These are phyloP conservation scores for Astyanax mexicanus DNA, from an alignment of 2,797 vertebrate genomes.

Conservation along the genomic window DNA sequence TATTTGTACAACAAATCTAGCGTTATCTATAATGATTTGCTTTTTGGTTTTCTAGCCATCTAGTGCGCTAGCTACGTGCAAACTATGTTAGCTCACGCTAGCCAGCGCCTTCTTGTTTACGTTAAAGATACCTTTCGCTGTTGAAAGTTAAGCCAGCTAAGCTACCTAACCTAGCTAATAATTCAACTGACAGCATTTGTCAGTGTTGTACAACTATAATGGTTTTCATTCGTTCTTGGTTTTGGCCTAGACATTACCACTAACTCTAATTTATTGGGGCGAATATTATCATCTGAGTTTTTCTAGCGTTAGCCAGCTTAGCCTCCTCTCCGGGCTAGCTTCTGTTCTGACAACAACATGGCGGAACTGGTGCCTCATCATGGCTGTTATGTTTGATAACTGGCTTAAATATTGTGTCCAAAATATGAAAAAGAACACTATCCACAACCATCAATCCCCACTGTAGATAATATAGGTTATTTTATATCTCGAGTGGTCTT, in stretches of 20 bases:
- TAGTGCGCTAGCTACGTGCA: no score
- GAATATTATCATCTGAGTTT: background rate
- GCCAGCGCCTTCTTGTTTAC: constrained; percentile 21
- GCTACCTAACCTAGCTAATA: no score
- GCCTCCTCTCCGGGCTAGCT: constrained; percentile 3
- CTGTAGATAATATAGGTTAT: background rate
- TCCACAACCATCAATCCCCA: background rate
- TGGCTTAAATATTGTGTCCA: constrained; percentile 1
- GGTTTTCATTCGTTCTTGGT: background rate
- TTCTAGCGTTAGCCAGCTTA: no score
- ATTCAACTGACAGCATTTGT: no score
- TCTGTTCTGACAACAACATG: constrained; percentile 60
- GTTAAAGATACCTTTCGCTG: background rate
- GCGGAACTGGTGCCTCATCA: constrained; percentile 58
- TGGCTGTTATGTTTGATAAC: constrained; percentile 53
- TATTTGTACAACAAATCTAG: no score
- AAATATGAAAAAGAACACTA: background rate
- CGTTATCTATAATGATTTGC: no score
- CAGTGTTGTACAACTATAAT: background rate
- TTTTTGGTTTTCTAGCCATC: no score
- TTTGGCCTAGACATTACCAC: background rate
- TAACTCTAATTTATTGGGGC: background rate
- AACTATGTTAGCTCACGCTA: background rate
- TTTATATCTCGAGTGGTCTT: background rate
- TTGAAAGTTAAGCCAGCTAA: no score